Percentiles rank a stretch among this genome's conserved stretches.
phyloP scores from a whole-genome alignment of 2,888 invertebrate species.

The Cerceris rybyensis region DNA sequence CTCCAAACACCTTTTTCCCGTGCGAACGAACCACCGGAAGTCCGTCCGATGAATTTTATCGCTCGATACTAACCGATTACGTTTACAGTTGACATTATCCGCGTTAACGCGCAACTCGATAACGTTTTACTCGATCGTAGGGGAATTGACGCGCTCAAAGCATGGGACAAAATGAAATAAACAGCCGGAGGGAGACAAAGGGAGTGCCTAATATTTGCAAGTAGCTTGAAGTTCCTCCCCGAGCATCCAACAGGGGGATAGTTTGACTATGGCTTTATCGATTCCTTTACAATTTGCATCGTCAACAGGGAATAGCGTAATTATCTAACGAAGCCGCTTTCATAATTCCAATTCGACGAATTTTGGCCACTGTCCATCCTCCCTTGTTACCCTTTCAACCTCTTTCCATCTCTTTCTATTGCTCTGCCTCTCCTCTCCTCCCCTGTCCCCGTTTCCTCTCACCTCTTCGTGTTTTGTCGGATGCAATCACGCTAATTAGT shows the following conservation, averaged over 20 bases:
- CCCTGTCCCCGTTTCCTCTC: not conserved
- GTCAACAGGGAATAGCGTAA: slow-evolving; percentile 34
- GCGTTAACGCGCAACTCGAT: too few species aligned
- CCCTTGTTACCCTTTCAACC: too few species aligned
- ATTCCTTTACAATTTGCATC: slow-evolving; percentile 14
- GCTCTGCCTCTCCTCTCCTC: too few species aligned
- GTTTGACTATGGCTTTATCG: slow-evolving; percentile 6
- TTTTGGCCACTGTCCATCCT: too few species aligned
- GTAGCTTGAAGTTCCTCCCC: not conserved
- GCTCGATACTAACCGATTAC: not conserved
- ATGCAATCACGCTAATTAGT: slow-evolving; percentile 53
- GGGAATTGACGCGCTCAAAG: too few species aligned
- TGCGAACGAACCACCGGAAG: too few species aligned
- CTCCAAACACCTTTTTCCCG: too few species aligned
- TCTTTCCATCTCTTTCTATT: too few species aligned
- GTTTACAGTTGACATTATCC: not conserved
- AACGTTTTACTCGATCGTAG: too few species aligned
- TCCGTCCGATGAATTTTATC: too few species aligned
- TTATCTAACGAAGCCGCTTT: slow-evolving; percentile 46
- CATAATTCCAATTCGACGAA: slow-evolving; percentile 27
- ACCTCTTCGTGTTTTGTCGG: slow-evolving; percentile 18
- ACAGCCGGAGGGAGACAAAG: not conserved
- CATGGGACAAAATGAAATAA: too few species aligned
- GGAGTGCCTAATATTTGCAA: not conserved
- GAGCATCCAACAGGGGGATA: not conserved